phyloP scores from a whole-genome alignment of 2,888 invertebrate species.

The Cryptus armator region DNA sequence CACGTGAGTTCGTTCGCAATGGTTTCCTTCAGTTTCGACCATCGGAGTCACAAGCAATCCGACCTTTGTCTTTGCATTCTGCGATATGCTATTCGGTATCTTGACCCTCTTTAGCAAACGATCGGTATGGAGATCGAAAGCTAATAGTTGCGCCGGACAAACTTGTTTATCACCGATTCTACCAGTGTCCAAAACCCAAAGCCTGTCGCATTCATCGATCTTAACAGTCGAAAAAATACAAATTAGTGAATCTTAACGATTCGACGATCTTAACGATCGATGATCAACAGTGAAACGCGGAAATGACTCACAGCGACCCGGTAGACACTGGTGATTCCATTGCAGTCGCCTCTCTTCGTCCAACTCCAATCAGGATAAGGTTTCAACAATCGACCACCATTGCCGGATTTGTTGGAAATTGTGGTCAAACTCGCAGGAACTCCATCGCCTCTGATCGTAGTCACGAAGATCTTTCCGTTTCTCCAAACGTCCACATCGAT shows the following conservation, averaged over 20 bases:
- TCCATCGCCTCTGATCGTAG: constrained; percentile 88
- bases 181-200: constrained; percentile 91
- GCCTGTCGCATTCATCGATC: constrained; percentile 89
- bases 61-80: constrained; percentile 52
- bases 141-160: constrained; percentile 91
- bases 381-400: constrained; percentile 85
- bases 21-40: constrained; percentile 69
- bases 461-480: constrained; percentile 87
- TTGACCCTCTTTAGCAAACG: constrained; percentile 74
- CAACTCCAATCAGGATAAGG: constrained; percentile 89
- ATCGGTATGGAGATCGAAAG: constrained; percentile 88
- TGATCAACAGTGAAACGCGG: not conserved
- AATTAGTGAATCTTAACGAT: constrained; percentile 1
- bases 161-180: constrained; percentile 86
- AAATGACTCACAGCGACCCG: constrained; percentile 88
- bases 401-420: constrained; percentile 84
- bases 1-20: constrained; percentile 69
- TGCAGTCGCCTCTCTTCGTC: constrained; percentile 87
- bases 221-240: constrained; percentile 81
- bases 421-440: constrained; percentile 90
- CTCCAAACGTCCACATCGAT: constrained; percentile 77
- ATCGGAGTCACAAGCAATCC: constrained; percentile 76
- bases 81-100: constrained; percentile 71
- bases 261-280: not conserved
- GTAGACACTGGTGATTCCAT: constrained; percentile 91